Evolutionary conservation across 1,140 invertebrate genomes (phyloP).

Genomic region (Diprion similis): DNA sequence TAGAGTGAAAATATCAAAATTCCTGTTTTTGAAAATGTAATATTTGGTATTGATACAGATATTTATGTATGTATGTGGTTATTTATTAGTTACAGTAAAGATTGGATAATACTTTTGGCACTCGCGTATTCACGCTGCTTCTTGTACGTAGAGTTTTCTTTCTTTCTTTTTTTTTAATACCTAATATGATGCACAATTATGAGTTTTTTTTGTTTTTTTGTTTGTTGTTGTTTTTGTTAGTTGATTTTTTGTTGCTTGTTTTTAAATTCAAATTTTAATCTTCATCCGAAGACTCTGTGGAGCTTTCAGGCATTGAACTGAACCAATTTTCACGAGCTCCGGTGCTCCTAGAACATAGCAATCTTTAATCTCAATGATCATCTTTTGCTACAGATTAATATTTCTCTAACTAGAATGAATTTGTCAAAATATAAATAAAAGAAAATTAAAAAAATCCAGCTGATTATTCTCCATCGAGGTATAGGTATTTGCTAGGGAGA

Average conservation of each 20-base stretch:
- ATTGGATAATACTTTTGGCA: too few species aligned
- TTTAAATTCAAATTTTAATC: slow-evolving; percentile 43
- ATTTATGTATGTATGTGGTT: too few species aligned
- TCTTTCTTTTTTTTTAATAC: neutral
- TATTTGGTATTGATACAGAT: neutral
- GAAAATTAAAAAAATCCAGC: neutral
- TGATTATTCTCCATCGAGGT: neutral
- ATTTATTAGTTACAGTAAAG: too few species aligned
- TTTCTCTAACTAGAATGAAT: neutral
- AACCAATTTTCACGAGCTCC: slow-evolving; percentile 72
- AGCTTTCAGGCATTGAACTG: slow-evolving; percentile 68
- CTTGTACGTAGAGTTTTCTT: neutral
- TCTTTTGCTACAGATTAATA: slow-evolving; percentile 10
- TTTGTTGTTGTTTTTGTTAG: neutral
- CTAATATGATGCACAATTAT: neutral
- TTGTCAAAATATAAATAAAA: neutral
- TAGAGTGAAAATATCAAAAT: slow-evolving; percentile 6
- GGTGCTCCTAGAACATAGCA: slow-evolving; percentile 46
- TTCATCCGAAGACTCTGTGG: slow-evolving; percentile 61
- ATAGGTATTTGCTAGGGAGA: neutral
- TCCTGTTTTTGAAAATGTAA: neutral
- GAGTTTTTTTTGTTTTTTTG: neutral
- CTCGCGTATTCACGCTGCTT: too few species aligned
- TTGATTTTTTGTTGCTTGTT: neutral
- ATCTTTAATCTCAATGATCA: slow-evolving; percentile 6